Conservation (phyloP, 1,140 invertebrate genomes). For the Caenorhabditis latens region DNA sequence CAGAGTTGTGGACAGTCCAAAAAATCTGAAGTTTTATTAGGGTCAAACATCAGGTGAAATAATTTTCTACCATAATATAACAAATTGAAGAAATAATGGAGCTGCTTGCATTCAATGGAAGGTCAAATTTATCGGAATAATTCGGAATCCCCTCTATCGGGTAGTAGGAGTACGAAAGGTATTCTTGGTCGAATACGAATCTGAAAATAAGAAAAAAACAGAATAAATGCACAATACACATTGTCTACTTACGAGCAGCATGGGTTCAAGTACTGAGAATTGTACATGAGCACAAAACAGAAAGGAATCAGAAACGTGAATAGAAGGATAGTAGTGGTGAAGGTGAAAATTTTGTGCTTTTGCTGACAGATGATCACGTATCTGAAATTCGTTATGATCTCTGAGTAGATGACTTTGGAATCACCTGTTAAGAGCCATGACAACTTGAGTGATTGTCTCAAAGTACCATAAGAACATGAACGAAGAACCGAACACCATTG, state of each 20-base stretch:
- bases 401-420: neutral
- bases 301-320: constrained; percentile 6
- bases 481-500: neutral
- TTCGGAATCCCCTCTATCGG: neutral
- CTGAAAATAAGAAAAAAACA: neutral
- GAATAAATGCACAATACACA: neutral
- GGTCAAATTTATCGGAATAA: constrained; percentile 9
- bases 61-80: neutral
- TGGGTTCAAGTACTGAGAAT: constrained; percentile 22
- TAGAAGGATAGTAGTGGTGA: neutral
- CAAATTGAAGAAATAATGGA: neutral
- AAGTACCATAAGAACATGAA: constrained; percentile 2
- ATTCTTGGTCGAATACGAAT: constrained; percentile 23
- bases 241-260: constrained; percentile 3
- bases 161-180: constrained; percentile 18
- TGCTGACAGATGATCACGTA: neutral
- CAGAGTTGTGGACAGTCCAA: neutral
- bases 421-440: neutral
- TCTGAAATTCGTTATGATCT: neutral
- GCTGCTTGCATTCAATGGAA: constrained; percentile 5
- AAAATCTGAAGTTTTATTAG: neutral
- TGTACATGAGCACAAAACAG: neutral
- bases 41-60: neutral
- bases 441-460: neutral
- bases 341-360: neutral